phyloP scores from a whole-genome alignment of 2,113 vertebrate species.

The Leucopternis melanops region DNA sequence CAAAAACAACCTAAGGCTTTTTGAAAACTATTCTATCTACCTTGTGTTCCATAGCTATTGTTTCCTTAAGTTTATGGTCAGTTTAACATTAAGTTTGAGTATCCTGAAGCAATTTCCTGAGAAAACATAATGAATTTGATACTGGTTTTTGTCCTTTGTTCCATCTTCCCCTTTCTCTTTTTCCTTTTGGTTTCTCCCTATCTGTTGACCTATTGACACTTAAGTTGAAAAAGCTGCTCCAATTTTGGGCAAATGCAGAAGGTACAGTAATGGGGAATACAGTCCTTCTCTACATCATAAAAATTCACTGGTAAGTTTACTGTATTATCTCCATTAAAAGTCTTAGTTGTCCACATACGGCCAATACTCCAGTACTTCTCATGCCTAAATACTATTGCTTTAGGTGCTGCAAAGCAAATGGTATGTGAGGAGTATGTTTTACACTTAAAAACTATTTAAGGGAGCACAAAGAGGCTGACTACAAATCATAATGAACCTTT shows the following conservation, averaged over 20 bases:
- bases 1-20: neutral
- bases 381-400: neutral
- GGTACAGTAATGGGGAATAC: neutral
- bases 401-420: conserved; percentile 7
- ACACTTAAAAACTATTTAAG: conserved; percentile 12
- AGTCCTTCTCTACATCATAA: neutral
- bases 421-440: neutral
- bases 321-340: neutral
- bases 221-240: conserved; percentile 28
- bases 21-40: neutral
- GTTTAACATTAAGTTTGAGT: neutral
- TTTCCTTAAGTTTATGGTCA: neutral
- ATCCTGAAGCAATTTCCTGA: neutral
- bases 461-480: conserved; percentile 26
- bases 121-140: neutral
- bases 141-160: neutral
- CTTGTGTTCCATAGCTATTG: conserved; percentile 25
- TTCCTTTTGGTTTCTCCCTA: neutral
- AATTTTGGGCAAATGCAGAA: neutral
- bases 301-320: conserved; percentile 6
- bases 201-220: neutral
- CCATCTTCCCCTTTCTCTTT: neutral
- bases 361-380: conserved; percentile 18
- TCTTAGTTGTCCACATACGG: neutral
- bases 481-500: conserved; percentile 10